phyloP scores from a whole-genome alignment of 1,140 invertebrate genomes.

The Diploscapter pachys region DNA sequence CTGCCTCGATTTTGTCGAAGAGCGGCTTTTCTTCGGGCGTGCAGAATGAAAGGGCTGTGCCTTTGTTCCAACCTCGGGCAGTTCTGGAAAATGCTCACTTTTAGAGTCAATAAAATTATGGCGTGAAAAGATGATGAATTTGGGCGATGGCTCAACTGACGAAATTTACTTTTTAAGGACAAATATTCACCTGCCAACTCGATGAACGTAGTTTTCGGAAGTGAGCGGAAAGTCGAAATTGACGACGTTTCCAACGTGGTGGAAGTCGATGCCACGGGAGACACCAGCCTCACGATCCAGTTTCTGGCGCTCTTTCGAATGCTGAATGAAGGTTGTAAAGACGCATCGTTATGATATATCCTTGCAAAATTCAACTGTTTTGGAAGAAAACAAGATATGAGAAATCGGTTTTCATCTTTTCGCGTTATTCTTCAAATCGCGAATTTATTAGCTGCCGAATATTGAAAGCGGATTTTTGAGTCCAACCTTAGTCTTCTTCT shows the following conservation, averaged over 20 bases:
- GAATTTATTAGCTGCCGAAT: no score
- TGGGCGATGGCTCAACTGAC: background rate
- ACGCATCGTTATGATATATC: background rate
- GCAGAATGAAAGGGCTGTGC: constrained; percentile 89
- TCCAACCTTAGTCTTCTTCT: constrained; percentile 23
- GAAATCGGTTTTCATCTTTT: no score
- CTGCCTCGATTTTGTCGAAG: constrained; percentile 74
- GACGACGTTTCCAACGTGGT: constrained; percentile 91
- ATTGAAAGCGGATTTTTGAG: no score
- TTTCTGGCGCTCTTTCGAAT: constrained; percentile 63
- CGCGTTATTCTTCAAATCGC: no score
- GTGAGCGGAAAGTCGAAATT: constrained; percentile 94
- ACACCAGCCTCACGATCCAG: constrained; percentile 80
- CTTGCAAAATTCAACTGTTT: no score
- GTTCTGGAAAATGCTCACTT: constrained; percentile 64
- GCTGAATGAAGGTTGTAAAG: background rate
- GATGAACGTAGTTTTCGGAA: constrained; percentile 83
- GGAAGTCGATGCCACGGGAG: constrained; percentile 92
- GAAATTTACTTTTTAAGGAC: constrained; percentile 13
- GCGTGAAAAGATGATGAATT: background rate
- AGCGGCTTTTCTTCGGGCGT: constrained; percentile 74
- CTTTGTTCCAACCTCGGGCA: constrained; percentile 85
- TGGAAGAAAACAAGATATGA: no score
- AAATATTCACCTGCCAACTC: constrained; percentile 72
- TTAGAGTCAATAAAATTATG: background rate